Percentiles rank a stretch among this genome's conserved stretches.
phyloP scores from a whole-genome alignment of 2,113 vertebrate genomes.

The Choloepus hoffmanni region DNA sequence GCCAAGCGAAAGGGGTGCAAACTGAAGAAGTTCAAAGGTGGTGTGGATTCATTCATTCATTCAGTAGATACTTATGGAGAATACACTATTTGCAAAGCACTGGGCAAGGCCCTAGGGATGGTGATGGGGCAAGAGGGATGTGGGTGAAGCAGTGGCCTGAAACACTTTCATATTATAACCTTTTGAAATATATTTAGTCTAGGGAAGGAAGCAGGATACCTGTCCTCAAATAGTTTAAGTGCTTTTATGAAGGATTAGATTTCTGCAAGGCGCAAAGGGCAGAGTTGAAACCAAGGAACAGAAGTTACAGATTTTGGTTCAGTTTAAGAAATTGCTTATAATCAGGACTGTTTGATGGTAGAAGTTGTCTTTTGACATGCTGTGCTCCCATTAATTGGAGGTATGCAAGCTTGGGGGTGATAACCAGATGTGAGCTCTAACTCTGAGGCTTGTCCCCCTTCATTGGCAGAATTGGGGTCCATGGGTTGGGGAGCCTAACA shows the following conservation, averaged over 20 bases:
- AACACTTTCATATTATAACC: neutral
- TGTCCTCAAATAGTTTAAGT: neutral
- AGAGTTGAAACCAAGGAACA: neutral
- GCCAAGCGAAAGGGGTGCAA: neutral
- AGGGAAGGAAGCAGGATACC: neutral
- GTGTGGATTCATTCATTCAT: neutral
- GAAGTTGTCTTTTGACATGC: neutral
- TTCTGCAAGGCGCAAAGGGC: conserved; percentile 16
- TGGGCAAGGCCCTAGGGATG: neutral
- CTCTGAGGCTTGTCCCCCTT: neutral
- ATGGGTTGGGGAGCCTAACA: fast-evolving
- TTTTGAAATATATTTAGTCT: neutral
- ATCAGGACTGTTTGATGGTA: neutral
- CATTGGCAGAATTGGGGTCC: neutral
- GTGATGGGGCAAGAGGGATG: fast-evolving
- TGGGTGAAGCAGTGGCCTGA: fast-evolving
- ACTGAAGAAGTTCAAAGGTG: neutral
- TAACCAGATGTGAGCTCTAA: neutral
- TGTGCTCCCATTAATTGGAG: neutral
- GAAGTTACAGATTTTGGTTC: neutral
- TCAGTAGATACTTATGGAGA: neutral
- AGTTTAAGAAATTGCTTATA: neutral
- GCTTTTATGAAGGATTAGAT: neutral
- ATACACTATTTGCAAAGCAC: fast-evolving
- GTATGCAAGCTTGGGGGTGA: neutral